Evolutionary conservation across 2,888 invertebrate species (phyloP).

Genomic region (Meteorus colon): DNA sequence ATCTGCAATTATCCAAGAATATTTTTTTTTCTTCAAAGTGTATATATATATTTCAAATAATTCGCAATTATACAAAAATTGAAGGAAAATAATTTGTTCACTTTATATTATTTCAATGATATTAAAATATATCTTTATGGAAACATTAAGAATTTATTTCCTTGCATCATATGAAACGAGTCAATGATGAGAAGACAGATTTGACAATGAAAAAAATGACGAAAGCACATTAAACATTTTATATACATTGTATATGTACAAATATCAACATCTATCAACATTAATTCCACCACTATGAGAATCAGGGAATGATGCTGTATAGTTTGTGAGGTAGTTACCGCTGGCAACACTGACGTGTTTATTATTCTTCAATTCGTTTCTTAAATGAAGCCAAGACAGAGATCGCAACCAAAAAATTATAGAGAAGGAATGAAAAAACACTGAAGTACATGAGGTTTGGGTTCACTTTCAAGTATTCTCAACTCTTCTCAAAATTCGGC

Average conservation of each 20-base stretch:
- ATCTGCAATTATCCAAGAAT: background rate
- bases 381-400: too few relatives aligned
- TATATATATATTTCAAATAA: background rate
- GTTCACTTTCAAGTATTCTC: too few relatives aligned
- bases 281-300: background rate
- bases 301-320: background rate
- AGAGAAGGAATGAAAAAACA: too few relatives aligned
- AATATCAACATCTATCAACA: background rate
- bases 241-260: constrained; percentile 1
- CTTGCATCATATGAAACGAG: background rate
- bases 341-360: constrained; percentile 18
- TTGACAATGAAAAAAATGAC: background rate
- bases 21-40: background rate
- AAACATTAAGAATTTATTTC: background rate
- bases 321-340: constrained; percentile 20
- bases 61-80: background rate
- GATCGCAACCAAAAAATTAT: too few relatives aligned
- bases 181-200: background rate
- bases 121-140: background rate
- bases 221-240: background rate
- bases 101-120: background rate
- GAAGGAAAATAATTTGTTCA: background rate
- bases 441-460: too few relatives aligned
- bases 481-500: constrained; percentile 39
- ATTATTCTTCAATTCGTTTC: constrained; percentile 47